Evolutionary conservation across 2,888 invertebrate genomes (phyloP), one percentile per base, ranked within the genome.

Genomic region (Melanostoma scalare): DNA sequence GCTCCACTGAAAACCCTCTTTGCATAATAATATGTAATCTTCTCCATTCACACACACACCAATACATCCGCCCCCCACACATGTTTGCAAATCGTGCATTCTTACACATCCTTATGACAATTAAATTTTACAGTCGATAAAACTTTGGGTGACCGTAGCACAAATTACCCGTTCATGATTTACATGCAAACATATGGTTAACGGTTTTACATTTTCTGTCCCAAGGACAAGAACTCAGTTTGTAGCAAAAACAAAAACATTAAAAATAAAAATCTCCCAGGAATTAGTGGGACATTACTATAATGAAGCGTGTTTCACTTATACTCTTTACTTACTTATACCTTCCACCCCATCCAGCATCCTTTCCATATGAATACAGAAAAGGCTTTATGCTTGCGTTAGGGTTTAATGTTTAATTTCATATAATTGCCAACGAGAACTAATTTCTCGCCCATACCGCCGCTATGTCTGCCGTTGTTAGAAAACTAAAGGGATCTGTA

Each of bases 41-140:
- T 42, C 60, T 72, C 58, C 69, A 63, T 50, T 36, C 9, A 61
- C 30, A 31, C 6, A 46, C 46, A n/a, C 10, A 46, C 10, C 3
- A 10, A 20, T 20, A 53, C 36, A 68, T 56, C 8, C 38, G 8
- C 20, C 30, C 38, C 20, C 46, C 38, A 55, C 30, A 44, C 46
- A 36, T 44, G 42, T 20, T 61, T n/a, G 38, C 53, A 38, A 30
- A 5, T 31, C 44, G 20, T 31, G 48, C 48, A 42, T 55, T 53
- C 63, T 55, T 68, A 67, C 50, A 50, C 30, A 68, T 82, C 82
- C 77, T 82, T 84, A 71, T 75, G 79, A 84, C 79, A 74, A 84
- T 84, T 84, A 74, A 79, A 84, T 79, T 84, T 84, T 79, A 79
- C 78, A 71, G 79, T 78, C 74, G 52, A 84, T 84, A 74, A 75